Percentiles rank a stretch among this genome's conserved stretches.
Conservation (phyloP, 1,140 invertebrate species). For the Ctenoplectra terminalis region DNA sequence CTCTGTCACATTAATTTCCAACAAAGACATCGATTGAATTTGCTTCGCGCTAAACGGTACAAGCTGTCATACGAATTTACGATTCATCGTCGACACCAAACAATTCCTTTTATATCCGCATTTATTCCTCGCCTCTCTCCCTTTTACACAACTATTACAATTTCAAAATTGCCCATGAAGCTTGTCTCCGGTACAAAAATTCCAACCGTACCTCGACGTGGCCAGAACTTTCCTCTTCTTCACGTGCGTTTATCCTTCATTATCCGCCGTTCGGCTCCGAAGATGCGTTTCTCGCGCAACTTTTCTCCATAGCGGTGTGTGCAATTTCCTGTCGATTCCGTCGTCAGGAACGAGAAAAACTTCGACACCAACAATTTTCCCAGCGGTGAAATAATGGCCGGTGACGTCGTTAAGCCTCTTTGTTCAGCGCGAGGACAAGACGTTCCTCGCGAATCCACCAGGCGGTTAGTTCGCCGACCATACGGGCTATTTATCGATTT, state of each 20-base stretch:
- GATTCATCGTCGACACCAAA: too few species aligned
- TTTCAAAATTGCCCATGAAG: conserved; percentile 6
- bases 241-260: neutral
- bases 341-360: neutral
- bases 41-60: too few species aligned
- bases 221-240: neutral
- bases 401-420: neutral
- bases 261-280: neutral
- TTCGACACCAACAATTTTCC: neutral
- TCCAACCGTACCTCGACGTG: neutral
- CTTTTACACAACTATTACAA: neutral
- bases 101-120: neutral
- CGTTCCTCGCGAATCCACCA: neutral
- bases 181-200: neutral
- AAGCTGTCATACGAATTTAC: too few species aligned
- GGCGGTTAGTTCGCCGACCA: neutral
- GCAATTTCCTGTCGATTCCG: neutral
- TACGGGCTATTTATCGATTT: conserved; percentile 43
- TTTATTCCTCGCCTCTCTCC: too few species aligned
- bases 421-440: neutral
- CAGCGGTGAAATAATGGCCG: neutral
- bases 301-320: neutral
- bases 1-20: too few species aligned
- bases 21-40: too few species aligned
- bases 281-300: neutral